These are phyloP conservation scores for Procambarus virginalis DNA, from an alignment of 1,140 invertebrate species.

Conservation along the genomic window DNA sequence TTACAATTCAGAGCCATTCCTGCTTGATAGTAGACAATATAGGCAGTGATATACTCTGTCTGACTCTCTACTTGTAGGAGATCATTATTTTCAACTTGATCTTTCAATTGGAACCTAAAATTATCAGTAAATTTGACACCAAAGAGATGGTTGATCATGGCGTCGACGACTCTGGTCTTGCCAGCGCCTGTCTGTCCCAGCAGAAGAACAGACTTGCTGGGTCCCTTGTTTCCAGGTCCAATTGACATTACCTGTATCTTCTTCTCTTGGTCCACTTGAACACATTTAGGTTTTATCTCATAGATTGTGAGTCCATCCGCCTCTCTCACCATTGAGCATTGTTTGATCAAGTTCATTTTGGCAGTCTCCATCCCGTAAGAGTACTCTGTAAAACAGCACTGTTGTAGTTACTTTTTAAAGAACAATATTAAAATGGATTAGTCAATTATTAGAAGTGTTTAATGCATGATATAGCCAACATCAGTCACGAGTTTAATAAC, in stretches of 20 bases:
- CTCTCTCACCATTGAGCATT: neutral
- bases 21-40: conserved; percentile 33
- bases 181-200: conserved; percentile 45
- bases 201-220: conserved; percentile 18
- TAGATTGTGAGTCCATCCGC: neutral
- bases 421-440: too few relatives aligned
- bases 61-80: conserved; percentile 40
- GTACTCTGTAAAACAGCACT: too few relatives aligned
- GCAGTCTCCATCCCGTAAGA: neutral
- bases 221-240: neutral
- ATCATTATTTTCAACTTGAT: conserved; percentile 14
- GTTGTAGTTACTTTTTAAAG: too few relatives aligned
- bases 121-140: conserved; percentile 31
- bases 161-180: conserved; percentile 23
- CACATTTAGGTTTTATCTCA: neutral
- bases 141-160: conserved; percentile 29
- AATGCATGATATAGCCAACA: too few relatives aligned
- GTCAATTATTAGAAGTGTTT: too few relatives aligned
- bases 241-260: neutral
- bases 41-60: conserved; percentile 52
- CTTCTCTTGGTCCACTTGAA: neutral
- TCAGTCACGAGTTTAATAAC: too few relatives aligned
- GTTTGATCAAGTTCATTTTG: neutral
- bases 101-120: conserved; percentile 35
- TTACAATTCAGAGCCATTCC: conserved; percentile 32